Conservation (phyloP, 2,113 vertebrate genomes). For the Prionailurus bengalensis region DNA sequence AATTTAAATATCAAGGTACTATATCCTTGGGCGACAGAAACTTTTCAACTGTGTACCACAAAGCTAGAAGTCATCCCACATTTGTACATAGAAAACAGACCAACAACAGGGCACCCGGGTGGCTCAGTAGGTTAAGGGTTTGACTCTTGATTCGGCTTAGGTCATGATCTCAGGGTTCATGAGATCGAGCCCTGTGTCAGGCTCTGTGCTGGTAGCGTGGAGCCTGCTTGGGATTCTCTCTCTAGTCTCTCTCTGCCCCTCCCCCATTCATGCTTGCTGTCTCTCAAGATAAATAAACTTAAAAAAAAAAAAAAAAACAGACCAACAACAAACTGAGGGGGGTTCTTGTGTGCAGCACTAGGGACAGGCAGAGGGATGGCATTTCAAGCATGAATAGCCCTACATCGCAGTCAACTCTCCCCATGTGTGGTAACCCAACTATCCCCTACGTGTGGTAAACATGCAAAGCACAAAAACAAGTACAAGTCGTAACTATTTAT, state of each 20-base stretch:
- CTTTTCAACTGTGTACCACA: background rate
- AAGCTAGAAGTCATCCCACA: background rate
- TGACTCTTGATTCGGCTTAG: too few relatives aligned
- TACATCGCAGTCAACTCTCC: background rate
- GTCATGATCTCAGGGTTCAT: too few relatives aligned
- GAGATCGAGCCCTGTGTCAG: too few relatives aligned
- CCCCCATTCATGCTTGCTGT: too few relatives aligned
- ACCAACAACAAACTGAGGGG: background rate
- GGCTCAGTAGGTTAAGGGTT: too few relatives aligned
- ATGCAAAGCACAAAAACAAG: background rate
- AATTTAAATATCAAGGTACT: conserved; percentile 57
- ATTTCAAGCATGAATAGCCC: background rate
- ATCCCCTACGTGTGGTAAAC: background rate
- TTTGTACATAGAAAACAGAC: conserved; percentile 35
- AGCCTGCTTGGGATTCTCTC: too few relatives aligned
- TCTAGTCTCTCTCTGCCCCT: too few relatives aligned
- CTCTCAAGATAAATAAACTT: too few relatives aligned
- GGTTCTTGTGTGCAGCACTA: background rate
- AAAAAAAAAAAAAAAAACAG: background rate
- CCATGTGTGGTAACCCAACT: background rate
- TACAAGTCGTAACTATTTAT: background rate
- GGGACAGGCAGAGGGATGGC: background rate
- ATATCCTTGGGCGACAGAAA: background rate
- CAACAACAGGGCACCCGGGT: background rate
- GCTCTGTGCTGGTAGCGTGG: too few relatives aligned